Evolutionary conservation across 2,888 invertebrate species (phyloP), one percentile per base, ranked within the genome.

Genomic region (Leptarthrus brevirostris): DNA sequence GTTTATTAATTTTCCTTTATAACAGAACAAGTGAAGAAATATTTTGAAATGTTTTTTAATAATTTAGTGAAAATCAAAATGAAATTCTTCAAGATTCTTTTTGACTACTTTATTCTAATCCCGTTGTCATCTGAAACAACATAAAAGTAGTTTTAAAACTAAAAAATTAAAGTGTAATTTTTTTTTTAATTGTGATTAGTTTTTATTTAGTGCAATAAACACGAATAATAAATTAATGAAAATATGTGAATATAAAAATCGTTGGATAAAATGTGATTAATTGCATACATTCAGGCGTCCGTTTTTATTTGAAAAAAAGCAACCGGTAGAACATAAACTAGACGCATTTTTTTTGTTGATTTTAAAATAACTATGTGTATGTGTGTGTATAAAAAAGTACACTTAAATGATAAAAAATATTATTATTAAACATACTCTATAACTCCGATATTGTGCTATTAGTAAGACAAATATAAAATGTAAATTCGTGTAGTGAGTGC

Each of bases 201-300:
- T 1, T 1, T 1, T 6, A 40, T 3, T 12, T 40, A 47, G 64
- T 58, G 36, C 5, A 64, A 47, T 64, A 64, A 24, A 4, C 20
- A 40, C 22, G 12, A 61, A 64, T 2, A 54, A 54, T 26, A 40
- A 54, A 56, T 44, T 10, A 40, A 70, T 72, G 26, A 54, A 52
- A 69, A 22, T 16, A 49, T 53, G 34, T n/a, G 34, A 24, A 66
- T 22, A 64, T 22, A 64, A 47, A 10, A 66, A 66, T n/a, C n/a
- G 10, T 16, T 24, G 22, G 40, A 24, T 22, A 8, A 34, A 58
- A 16, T 52, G 4, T 52, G 52, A n/a, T 12, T 40, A 12, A 12
- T 40, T 40, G n/a, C n/a, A n/a, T n/a, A 40, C n/a, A n/a, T 3
- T 40, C 3, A 40, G n/a, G 40, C 40, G n/a, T 40, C 40, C n/a